Evolutionary conservation across 2,888 invertebrate species (phyloP).

Genomic region (Eupsilia transversa): DNA sequence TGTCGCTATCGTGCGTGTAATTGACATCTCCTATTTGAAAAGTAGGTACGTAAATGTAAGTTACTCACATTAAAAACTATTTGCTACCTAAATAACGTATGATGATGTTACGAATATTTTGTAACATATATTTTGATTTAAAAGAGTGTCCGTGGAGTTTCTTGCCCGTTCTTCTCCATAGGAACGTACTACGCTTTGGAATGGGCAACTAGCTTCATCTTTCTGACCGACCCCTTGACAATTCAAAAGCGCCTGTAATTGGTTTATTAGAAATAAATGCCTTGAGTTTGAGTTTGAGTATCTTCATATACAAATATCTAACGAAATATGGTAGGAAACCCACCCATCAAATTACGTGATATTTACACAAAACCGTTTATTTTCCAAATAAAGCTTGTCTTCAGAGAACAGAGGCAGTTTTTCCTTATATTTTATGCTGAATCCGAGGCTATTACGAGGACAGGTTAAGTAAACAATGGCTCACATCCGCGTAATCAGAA

Average conservation of each 20-base stretch:
- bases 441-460: slow-evolving; percentile 15
- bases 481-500: slow-evolving; percentile 39
- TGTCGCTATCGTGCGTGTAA: slow-evolving; percentile 2
- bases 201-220: too few relatives aligned
- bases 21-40: neutral
- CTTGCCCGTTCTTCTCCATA: too few relatives aligned
- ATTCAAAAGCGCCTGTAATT: too few relatives aligned
- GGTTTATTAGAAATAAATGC: too few relatives aligned
- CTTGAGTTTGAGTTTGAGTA: too few relatives aligned
- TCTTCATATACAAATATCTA: neutral
- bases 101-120: too few relatives aligned
- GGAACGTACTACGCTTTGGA: too few relatives aligned
- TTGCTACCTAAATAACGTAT: neutral
- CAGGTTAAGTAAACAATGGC: slow-evolving; percentile 48
- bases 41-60: neutral
- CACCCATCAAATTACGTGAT: slow-evolving; percentile 9
- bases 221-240: too few relatives aligned
- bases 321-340: neutral
- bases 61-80: neutral
- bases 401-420: slow-evolving; percentile 12
- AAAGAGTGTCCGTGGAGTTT: too few relatives aligned
- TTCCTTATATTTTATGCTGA: slow-evolving; percentile 34
- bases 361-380: slow-evolving; percentile 24
- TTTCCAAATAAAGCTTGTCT: slow-evolving; percentile 20
- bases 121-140: too few relatives aligned